These are phyloP conservation scores for Euplexia lucipara DNA, from an alignment of 2,888 invertebrate genomes.

Conservation along the genomic window DNA sequence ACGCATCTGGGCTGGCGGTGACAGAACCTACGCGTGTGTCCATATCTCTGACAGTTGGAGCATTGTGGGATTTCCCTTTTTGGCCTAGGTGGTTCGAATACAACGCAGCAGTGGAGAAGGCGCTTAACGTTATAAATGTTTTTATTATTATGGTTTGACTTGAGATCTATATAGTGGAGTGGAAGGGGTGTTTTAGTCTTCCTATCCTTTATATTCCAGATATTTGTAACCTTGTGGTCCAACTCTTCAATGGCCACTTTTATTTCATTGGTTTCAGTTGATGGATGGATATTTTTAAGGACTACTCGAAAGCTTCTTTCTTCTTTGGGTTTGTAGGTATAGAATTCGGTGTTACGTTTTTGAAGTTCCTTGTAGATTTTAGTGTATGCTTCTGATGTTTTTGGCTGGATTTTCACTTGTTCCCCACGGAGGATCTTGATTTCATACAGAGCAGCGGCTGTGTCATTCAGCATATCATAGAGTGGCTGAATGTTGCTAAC, in stretches of 20 bases:
- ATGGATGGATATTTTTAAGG: conserved; percentile 5
- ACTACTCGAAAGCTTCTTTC: conserved; percentile 40
- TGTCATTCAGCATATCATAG: conserved; percentile 1
- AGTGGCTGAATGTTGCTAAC: conserved; percentile 1
- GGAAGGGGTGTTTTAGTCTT: neutral
- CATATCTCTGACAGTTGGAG: conserved; percentile 4
- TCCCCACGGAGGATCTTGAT: neutral
- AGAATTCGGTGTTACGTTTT: conserved; percentile 9
- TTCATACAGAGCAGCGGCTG: neutral
- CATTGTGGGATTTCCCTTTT: conserved; percentile 6
- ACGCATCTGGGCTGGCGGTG: neutral
- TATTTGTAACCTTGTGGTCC: conserved; percentile 4
- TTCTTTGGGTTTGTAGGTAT: conserved; percentile 22
- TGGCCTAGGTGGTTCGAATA: conserved; percentile 8
- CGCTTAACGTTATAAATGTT: conserved; percentile 2
- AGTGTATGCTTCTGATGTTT: neutral
- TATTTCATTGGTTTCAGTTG: conserved; percentile 7
- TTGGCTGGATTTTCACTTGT: too few relatives aligned
- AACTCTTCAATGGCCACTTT: neutral
- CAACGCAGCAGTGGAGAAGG: conserved; percentile 10
- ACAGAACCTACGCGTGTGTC: conserved; percentile 4
- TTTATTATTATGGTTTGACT: neutral
- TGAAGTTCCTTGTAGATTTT: conserved; percentile 2
- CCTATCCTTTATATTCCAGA: conserved; percentile 5
- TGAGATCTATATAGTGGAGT: neutral